These are phyloP conservation scores for Etia nguti DNA, from an alignment of 2,113 vertebrate genomes.

Conservation along the genomic window DNA sequence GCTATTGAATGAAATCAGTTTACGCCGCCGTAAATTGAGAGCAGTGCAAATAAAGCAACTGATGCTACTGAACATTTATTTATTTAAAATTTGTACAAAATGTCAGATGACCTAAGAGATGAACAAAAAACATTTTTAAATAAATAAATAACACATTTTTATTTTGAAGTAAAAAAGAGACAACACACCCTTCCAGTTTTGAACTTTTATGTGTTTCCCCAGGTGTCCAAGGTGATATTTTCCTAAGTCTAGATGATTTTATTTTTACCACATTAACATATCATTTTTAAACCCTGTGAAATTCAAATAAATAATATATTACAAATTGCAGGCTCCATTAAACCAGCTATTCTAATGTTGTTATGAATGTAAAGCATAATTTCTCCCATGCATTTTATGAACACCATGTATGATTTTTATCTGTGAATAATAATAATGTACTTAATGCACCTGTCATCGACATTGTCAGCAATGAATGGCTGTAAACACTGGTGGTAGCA, in stretches of 20 bases:
- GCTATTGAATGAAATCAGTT: not conserved
- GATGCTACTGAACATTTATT: not conserved
- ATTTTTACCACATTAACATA: conserved; percentile 4
- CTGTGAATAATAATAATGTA: conserved; percentile 45
- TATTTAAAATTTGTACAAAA: not conserved
- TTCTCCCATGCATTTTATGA: not conserved
- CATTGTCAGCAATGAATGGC: not conserved
- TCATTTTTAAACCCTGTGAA: conserved; percentile 11
- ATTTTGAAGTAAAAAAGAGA: not conserved
- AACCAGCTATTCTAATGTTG: conserved; percentile 9
- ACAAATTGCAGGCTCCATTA: not conserved
- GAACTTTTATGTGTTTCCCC: not conserved
- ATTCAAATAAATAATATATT: not conserved
- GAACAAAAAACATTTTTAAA: not conserved
- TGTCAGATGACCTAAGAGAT: not conserved
- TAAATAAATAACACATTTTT: not conserved
- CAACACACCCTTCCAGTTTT: not conserved
- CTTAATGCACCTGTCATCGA: conserved; percentile 39
- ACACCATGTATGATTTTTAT: conserved; percentile 11
- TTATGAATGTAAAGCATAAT: not conserved
- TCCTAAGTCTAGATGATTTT: not conserved
- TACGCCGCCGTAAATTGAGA: not conserved
- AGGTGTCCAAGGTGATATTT: not conserved
- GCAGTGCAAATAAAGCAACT: not conserved
- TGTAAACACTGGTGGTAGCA: not conserved